These are phyloP conservation scores for Gastracanthus pulcherrimus DNA, from an alignment of 2,888 invertebrate species.

Conservation along the genomic window DNA sequence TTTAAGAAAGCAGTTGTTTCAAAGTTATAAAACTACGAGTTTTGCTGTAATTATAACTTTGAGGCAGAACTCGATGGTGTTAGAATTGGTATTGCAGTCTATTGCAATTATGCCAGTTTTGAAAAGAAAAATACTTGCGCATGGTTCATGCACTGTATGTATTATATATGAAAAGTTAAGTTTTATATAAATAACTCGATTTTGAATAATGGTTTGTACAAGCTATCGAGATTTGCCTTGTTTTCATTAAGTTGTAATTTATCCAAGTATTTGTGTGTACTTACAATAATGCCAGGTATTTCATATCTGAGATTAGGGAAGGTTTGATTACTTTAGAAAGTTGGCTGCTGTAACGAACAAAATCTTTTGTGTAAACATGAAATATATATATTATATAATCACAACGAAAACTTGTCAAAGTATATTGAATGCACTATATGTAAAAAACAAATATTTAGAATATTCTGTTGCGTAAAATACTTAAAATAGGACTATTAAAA, in stretches of 20 bases:
- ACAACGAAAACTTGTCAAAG: too few species aligned
- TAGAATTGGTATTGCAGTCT: background rate
- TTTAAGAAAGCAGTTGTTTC: too few species aligned
- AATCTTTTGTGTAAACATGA: background rate
- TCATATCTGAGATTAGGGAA: too few species aligned
- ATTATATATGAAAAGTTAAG: too few species aligned
- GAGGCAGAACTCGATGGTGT: too few species aligned
- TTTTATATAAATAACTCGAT: background rate
- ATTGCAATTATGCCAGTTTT: background rate
- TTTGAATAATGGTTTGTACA: background rate
- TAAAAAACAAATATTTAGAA: too few species aligned
- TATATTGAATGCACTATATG: too few species aligned
- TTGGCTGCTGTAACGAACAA: background rate
- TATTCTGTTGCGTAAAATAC: too few species aligned
- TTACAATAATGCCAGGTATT: too few species aligned
- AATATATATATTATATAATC: background rate
- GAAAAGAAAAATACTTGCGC: background rate
- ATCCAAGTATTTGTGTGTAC: background rate
- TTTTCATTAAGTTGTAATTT: background rate
- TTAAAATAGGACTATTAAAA: background rate
- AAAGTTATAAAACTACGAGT: background rate
- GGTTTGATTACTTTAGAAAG: too few species aligned
- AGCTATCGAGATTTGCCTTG: background rate
- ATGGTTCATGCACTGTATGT: background rate
- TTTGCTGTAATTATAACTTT: too few species aligned